Conservation (phyloP, 2,113 vertebrate species). For the Epinephelus cyanopodus region DNA sequence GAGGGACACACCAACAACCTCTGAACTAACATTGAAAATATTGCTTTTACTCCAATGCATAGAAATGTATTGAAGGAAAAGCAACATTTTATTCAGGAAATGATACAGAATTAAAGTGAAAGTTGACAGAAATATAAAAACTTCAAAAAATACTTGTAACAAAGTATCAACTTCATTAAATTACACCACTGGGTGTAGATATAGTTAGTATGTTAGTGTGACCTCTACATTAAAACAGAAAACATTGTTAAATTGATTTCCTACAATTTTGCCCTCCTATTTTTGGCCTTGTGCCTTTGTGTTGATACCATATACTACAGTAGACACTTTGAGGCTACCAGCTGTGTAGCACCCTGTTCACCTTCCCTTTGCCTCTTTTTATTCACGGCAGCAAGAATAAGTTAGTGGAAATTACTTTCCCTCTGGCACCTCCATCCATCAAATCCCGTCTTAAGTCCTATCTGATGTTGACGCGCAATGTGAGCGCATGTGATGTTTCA, state of each 20-base stretch:
- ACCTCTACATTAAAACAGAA: background rate
- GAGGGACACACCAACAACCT: too few species aligned
- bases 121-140: too few species aligned
- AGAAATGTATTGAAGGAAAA: too few species aligned
- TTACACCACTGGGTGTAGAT: background rate
- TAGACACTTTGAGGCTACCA: background rate
- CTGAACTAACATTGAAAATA: too few species aligned
- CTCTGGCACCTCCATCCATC: constrained; percentile 69
- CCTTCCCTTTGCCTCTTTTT: constrained; percentile 11
- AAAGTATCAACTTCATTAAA: too few species aligned
- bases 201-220: background rate
- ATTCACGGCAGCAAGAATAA: constrained; percentile 51
- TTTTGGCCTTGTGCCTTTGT: constrained; percentile 15
- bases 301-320: background rate
- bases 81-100: too few species aligned
- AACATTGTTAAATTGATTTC: background rate
- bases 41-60: too few species aligned
- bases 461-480: constrained; percentile 60
- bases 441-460: constrained; percentile 48
- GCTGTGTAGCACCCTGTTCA: background rate
- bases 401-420: constrained; percentile 57
- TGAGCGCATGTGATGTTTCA: constrained; percentile 32
- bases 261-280: background rate
- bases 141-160: too few species aligned
- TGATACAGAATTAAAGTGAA: too few species aligned